A percentile compares a stretch with the other conserved stretches of the same genome.
Evolutionary conservation across 2,797 vertebrate species (phyloP).

Genomic region (Paedocypris micromegethes): DNA sequence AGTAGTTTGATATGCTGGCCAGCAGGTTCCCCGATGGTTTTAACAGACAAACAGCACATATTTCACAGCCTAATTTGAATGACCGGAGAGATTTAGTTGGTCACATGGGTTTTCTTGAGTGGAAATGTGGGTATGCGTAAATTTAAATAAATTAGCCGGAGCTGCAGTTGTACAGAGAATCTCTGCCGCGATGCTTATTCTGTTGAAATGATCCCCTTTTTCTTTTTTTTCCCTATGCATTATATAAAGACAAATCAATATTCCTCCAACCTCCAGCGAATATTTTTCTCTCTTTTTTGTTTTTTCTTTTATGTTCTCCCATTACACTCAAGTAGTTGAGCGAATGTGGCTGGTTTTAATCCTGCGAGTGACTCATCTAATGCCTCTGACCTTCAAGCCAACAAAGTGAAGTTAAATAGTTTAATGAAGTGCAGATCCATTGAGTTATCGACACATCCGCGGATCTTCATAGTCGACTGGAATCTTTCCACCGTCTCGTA

Average conservation of each 20-base stretch:
- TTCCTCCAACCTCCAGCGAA: background rate
- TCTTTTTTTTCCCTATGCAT: background rate
- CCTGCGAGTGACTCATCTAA: background rate
- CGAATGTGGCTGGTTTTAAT: conserved; percentile 2
- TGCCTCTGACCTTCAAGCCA: conserved; percentile 16
- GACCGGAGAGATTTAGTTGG: conserved; percentile 25
- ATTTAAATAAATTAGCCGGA: conserved; percentile 43
- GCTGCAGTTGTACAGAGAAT: no score
- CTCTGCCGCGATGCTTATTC: no score
- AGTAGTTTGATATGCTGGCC: conserved; percentile 1
- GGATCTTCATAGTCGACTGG: background rate
- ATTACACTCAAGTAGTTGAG: conserved; percentile 3
- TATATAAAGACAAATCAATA: background rate
- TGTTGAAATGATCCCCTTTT: background rate
- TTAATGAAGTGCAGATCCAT: conserved; percentile 29
- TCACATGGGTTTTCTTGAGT: conserved; percentile 35
- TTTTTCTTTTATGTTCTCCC: background rate
- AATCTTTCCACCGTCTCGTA: conserved; percentile 4
- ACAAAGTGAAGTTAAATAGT: conserved; percentile 21
- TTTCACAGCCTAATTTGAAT: conserved; percentile 25
- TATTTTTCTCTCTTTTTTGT: background rate
- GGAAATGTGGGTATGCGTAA: conserved; percentile 40
- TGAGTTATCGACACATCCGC: conserved; percentile 1
- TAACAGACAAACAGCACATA: conserved; percentile 1
- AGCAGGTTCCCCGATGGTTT: conserved; percentile 9